Evolutionary conservation across 2,888 invertebrate genomes (phyloP), one percentile per base, ranked within the genome.

Genomic region (Lepas anatifera): DNA sequence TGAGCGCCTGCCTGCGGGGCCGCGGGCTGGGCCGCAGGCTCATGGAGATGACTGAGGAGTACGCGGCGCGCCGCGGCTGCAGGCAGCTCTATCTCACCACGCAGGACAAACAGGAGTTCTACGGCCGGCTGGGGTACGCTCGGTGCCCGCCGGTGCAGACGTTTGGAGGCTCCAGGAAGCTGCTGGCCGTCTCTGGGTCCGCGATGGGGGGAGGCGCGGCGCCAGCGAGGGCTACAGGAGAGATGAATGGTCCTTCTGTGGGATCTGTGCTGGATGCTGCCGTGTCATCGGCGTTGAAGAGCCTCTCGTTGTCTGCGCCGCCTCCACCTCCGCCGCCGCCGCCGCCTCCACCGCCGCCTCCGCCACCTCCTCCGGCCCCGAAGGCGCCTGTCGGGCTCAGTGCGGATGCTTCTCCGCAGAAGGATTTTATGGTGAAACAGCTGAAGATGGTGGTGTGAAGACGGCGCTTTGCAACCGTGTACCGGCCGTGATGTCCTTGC

Each of bases 51-150:
- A 22, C 22, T 6, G 58, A 58, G 22, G 22, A 32, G 22, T 58
- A 58, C 22, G 58, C 58, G 11, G 58, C 58, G 11, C 25, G 32
- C 32, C 58, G 50, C 35, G 70, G 70, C 25, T 52, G 41, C 13
- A n/a, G 39, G n/a, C 29, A 22, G 18, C 43, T 64, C 27, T 69
- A 58, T 29, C 68, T 70, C 7, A 68, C 43, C 58, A 70, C 70
- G 2, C 41, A 58, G 29, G 70, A 70, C 70, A 50, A 69, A 41
- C 70, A 69, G 68, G 10, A n/a, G 27, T 70, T 70, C 48, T 70
- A 70, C 70, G 52, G 68, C n/a, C 67, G 68, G 32, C 32, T 69
- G 6, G 68, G 68, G 1, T 70, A 70, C 52, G 32, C n/a, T 8
- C 63, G 29, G 13, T 70, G 70, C 46, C n/a, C 50, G 25, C 70